Evolutionary conservation across 2,797 vertebrate species (phyloP).

Genomic region (Crossoptilon crossoptilon): DNA sequence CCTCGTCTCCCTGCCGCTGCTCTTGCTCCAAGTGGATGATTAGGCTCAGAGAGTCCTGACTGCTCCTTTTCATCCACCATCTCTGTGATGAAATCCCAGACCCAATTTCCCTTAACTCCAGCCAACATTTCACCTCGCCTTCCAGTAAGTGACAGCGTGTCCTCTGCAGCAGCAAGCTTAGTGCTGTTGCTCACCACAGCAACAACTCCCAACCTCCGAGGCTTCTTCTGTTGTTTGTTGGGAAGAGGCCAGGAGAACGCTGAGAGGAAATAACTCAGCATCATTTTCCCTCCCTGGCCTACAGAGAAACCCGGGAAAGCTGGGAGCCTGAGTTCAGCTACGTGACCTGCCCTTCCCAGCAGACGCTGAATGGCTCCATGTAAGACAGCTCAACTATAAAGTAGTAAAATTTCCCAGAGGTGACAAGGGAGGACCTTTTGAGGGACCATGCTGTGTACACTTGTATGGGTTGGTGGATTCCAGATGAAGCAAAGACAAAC

Average conservation of each 20-base stretch:
- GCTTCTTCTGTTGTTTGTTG: background rate
- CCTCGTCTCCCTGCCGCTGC: background rate
- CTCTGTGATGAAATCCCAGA: conserved; percentile 45
- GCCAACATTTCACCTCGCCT: conserved; percentile 18
- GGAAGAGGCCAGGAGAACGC: background rate
- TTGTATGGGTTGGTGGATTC: conserved; percentile 30
- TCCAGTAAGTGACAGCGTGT: conserved; percentile 41
- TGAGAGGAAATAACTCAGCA: conserved; percentile 31
- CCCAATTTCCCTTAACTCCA: conserved; percentile 27
- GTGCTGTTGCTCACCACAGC: background rate
- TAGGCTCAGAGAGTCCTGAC: conserved; percentile 2
- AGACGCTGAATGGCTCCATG: background rate
- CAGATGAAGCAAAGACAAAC: conserved; percentile 61
- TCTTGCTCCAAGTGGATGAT: conserved; percentile 35
- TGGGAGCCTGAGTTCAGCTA: background rate
- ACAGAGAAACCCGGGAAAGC: background rate
- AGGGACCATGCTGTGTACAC: conserved; percentile 17
- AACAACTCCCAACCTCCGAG: background rate
- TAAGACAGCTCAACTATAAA: conserved; percentile 3
- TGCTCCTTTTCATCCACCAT: conserved; percentile 3
- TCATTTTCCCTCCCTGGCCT: background rate
- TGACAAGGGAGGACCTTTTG: conserved; percentile 49
- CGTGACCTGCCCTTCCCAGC: background rate
- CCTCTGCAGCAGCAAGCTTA: background rate
- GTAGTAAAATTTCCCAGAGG: conserved; percentile 28